Conservation (phyloP, 2,888 invertebrate genomes). For the Litoditis marina region DNA sequence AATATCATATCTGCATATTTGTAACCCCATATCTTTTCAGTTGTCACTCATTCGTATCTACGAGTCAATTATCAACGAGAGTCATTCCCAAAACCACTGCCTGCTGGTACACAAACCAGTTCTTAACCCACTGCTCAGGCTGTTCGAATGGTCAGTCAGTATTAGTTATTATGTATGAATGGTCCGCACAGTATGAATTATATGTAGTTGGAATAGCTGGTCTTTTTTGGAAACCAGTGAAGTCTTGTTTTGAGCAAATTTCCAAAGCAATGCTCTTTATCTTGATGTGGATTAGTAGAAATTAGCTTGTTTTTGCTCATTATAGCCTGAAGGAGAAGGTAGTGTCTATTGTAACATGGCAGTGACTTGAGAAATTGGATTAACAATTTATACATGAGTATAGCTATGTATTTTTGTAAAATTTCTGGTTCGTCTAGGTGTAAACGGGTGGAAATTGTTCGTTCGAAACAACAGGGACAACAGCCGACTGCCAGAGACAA, state of each 20-base stretch:
- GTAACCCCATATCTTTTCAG: not conserved
- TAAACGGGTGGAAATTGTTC: slow-evolving; percentile 12
- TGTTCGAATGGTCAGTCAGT: slow-evolving; percentile 63
- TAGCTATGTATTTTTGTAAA: not conserved
- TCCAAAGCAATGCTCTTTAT: too few relatives aligned
- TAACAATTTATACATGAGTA: too few relatives aligned
- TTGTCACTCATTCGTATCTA: slow-evolving; percentile 37
- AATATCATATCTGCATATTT: not conserved
- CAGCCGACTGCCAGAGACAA: slow-evolving; percentile 45
- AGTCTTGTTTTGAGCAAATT: too few relatives aligned
- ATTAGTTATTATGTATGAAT: not conserved
- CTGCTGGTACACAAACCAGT: slow-evolving; percentile 85
- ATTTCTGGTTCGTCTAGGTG: slow-evolving; percentile 11
- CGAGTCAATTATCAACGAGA: slow-evolving; percentile 39
- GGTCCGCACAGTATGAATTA: not conserved
- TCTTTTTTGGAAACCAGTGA: too few relatives aligned
- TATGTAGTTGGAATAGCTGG: not conserved
- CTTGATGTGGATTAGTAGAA: too few relatives aligned
- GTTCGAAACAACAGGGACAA: slow-evolving; percentile 18
- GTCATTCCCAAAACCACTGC: slow-evolving; percentile 55
- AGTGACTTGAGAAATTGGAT: too few relatives aligned
- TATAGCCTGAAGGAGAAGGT: too few relatives aligned
- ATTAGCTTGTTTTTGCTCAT: too few relatives aligned
- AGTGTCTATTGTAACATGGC: too few relatives aligned
- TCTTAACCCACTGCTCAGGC: slow-evolving; percentile 78